Percentiles rank a stretch among this genome's conserved stretches.
Evolutionary conservation across 2,113 vertebrate genomes (phyloP).

Genomic region (Alexandromys fortis): DNA sequence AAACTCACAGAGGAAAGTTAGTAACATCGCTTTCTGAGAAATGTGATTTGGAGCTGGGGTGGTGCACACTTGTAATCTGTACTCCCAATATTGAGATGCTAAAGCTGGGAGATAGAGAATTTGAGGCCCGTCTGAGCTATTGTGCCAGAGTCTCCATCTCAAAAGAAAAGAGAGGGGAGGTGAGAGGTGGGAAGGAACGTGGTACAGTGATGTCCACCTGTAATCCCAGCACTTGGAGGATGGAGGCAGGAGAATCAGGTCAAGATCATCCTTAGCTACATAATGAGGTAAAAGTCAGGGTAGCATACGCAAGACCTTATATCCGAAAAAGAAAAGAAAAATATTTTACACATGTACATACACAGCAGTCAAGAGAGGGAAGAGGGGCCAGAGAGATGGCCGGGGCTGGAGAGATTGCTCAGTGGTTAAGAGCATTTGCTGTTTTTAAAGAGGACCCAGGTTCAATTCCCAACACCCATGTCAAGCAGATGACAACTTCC

Average conservation of each 20-base stretch:
- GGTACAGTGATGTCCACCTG: not conserved
- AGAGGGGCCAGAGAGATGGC: not conserved
- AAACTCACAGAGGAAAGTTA: not conserved
- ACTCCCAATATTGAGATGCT: too few species aligned
- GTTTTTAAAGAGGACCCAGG: not conserved
- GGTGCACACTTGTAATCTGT: not conserved
- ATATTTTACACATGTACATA: not conserved
- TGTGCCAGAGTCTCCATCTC: not conserved
- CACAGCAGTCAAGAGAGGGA: not conserved
- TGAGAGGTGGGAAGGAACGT: not conserved
- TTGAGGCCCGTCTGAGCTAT: not conserved
- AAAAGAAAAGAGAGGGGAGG: not conserved
- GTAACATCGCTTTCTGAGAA: not conserved
- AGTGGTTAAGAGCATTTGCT: not conserved
- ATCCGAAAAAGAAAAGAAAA: not conserved
- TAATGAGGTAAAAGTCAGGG: not conserved
- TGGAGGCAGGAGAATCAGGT: not conserved
- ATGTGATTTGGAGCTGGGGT: not conserved
- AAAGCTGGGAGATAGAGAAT: not conserved
- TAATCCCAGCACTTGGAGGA: not conserved
- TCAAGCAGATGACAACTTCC: not conserved
- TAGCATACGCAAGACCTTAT: not conserved
- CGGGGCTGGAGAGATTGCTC: not conserved
- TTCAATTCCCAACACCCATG: not conserved
- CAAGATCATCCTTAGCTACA: not conserved